phyloP scores from a whole-genome alignment of 2,113 vertebrate species.

The Benthochromis sp. region DNA sequence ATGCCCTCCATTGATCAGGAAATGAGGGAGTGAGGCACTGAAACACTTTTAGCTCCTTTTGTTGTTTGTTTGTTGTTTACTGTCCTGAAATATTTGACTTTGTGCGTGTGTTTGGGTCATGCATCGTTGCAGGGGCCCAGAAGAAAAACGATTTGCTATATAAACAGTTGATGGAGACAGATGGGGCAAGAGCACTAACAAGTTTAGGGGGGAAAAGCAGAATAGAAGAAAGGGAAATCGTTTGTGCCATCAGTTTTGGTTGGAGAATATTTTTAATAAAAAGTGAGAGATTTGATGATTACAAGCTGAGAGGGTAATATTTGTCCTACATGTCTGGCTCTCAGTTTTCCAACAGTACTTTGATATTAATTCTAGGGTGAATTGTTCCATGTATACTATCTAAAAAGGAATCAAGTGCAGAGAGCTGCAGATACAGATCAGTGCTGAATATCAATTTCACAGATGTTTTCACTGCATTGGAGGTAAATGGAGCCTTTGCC shows the following conservation, averaged over 20 bases:
- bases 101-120: neutral
- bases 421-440: neutral
- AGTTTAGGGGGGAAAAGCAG: neutral
- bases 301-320: neutral
- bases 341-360: neutral
- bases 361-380: neutral
- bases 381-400: neutral
- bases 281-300: neutral
- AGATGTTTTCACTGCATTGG: neutral
- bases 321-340: neutral
- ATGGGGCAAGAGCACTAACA: neutral
- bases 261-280: neutral
- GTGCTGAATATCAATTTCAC: neutral
- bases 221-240: neutral
- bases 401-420: neutral
- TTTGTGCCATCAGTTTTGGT: neutral
- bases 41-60: constrained; percentile 12
- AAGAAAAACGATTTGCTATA: neutral
- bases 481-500: neutral
- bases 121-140: neutral
- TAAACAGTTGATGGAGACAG: neutral
- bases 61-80: constrained; percentile 8
- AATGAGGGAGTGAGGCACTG: neutral
- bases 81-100: constrained; percentile 24
- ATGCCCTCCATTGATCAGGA: constrained; percentile 11